Evolutionary conservation across 2,797 vertebrate genomes (phyloP).

Genomic region (Tangara arthus): DNA sequence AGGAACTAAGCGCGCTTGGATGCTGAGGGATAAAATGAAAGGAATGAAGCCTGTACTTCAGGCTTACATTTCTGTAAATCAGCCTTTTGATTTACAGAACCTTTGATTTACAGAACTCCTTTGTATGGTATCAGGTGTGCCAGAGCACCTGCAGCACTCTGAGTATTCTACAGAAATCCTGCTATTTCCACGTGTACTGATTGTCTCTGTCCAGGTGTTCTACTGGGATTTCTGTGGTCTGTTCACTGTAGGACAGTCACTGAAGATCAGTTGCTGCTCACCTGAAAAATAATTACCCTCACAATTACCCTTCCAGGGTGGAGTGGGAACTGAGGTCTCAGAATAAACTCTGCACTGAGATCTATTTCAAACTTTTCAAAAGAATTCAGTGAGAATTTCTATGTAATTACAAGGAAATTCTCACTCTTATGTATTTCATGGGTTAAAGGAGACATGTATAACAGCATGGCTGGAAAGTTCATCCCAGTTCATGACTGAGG

Average conservation of each 20-base stretch:
- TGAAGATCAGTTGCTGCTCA: not conserved
- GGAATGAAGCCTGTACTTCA: accelerated
- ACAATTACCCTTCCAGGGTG: not conserved
- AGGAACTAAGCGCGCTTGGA: accelerated
- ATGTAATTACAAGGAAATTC: not conserved
- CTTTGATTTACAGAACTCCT: too few species aligned
- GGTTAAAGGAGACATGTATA: not conserved
- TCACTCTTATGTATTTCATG: not conserved
- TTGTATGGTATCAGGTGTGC: not conserved
- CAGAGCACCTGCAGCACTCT: not conserved
- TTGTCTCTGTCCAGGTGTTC: not conserved
- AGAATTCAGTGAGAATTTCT: not conserved
- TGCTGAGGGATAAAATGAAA: not conserved
- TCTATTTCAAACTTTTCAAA: not conserved
- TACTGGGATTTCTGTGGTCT: not conserved
- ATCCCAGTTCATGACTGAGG: not conserved
- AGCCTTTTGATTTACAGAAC: not conserved
- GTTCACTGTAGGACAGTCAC: not conserved
- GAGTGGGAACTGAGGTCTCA: not conserved
- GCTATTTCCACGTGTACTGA: accelerated
- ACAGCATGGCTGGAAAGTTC: not conserved
- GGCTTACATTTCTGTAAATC: not conserved
- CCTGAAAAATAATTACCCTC: not conserved
- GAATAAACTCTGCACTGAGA: not conserved
- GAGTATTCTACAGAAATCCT: not conserved